These are phyloP conservation scores for Euwallacea similis DNA, from an alignment of 1,140 invertebrate species.

Conservation along the genomic window DNA sequence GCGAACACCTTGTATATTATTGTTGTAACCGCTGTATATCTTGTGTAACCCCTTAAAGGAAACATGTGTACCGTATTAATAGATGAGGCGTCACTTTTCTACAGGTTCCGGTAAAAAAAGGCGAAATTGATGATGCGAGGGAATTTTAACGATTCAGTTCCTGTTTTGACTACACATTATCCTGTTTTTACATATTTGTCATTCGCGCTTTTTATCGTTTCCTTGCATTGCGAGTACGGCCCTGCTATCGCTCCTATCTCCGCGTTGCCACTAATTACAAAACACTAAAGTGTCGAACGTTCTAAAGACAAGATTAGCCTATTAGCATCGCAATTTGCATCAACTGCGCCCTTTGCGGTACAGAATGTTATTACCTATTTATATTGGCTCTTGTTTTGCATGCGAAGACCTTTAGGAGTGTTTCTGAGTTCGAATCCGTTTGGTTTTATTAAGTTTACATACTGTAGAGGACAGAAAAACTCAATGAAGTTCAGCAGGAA, in stretches of 20 bases:
- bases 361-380: slow-evolving; percentile 22
- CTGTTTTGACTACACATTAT: slow-evolving; percentile 29
- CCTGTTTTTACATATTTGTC: not conserved
- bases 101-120: not conserved
- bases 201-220: not conserved
- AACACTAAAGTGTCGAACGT: slow-evolving; percentile 24
- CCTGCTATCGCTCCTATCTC: too few relatives aligned
- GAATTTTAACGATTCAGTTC: slow-evolving; percentile 30
- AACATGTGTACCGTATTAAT: too few relatives aligned
- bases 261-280: slow-evolving; percentile 17
- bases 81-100: too few relatives aligned
- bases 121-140: slow-evolving; percentile 12
- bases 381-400: slow-evolving; percentile 22
- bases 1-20: not conserved
- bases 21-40: too few relatives aligned
- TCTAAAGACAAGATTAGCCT: slow-evolving; percentile 32
- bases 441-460: too few relatives aligned
- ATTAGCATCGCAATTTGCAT: slow-evolving; percentile 33
- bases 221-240: not conserved
- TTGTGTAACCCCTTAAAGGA: too few relatives aligned
- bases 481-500: too few relatives aligned
- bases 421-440: too few relatives aligned
- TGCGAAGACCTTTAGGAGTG: not conserved
- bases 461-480: too few relatives aligned
- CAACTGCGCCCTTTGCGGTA: slow-evolving; percentile 25